Evolutionary conservation across 2,113 vertebrate genomes (phyloP).

Genomic region (Sinocyclocheilus anshuiensis): DNA sequence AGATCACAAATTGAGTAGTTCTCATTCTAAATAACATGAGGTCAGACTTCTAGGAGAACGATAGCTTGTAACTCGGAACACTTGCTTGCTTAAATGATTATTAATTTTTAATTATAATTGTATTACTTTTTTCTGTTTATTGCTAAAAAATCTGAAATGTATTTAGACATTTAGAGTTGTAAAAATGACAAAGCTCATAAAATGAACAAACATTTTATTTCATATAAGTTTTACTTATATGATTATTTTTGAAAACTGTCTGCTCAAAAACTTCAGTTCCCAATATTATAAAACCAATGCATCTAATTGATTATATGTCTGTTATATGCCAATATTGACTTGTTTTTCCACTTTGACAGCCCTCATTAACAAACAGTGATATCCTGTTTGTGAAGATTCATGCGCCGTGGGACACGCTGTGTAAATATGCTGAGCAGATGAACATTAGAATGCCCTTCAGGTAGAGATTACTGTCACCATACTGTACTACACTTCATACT

Average conservation of each 20-base stretch:
- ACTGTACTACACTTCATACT: neutral
- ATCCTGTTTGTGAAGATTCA: constrained; percentile 99
- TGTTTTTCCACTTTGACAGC: constrained; percentile 71
- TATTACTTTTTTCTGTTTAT: no score
- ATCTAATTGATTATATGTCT: neutral
- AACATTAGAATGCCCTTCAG: constrained; percentile 99
- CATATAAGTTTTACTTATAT: no score
- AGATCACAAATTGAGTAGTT: neutral
- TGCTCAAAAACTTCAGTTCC: neutral
- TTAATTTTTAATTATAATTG: no score
- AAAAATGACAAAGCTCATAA: no score
- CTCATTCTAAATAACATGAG: neutral
- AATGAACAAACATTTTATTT: no score
- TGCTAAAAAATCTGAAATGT: no score
- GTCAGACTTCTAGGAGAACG: neutral
- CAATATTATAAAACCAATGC: neutral
- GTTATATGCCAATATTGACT: neutral
- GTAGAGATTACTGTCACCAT: constrained; percentile 67
- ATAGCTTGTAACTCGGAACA: no score
- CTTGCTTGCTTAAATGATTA: no score
- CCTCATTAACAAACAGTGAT: constrained; percentile 91
- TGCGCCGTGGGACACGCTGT: constrained; percentile 93
- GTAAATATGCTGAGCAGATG: constrained; percentile 98
- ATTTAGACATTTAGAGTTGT: no score
- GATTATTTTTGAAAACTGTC: no score